These are phyloP conservation scores for Engystomops pustulosus DNA, from an alignment of 2,113 vertebrate species.

Conservation along the genomic window DNA sequence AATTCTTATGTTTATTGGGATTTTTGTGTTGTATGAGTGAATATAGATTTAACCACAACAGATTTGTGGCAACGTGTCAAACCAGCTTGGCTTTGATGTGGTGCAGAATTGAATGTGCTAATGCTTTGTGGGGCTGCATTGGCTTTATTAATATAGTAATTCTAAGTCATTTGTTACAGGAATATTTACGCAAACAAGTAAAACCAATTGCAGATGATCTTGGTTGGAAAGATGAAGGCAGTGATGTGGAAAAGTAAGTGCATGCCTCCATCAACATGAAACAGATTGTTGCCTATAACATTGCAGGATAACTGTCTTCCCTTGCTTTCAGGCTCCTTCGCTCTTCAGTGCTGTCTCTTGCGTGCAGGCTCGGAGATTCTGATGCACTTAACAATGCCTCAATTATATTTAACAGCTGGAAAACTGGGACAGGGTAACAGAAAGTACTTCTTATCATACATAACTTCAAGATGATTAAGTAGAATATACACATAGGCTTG, in stretches of 20 bases:
- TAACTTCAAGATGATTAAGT: neutral
- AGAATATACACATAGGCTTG: too few relatives aligned
- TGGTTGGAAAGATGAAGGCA: constrained; percentile 76
- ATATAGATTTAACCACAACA: too few relatives aligned
- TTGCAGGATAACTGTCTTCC: constrained; percentile 62
- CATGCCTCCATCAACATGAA: neutral
- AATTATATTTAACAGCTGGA: constrained; percentile 78
- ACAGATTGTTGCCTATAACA: neutral
- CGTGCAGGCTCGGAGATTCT: constrained; percentile 81
- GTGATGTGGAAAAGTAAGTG: constrained; percentile 71
- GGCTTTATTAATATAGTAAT: neutral
- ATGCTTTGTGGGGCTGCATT: neutral
- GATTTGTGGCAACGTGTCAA: too few relatives aligned
- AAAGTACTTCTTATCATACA: neutral
- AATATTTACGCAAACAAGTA: constrained; percentile 78
- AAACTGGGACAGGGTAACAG: constrained; percentile 68
- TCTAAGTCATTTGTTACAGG: constrained; percentile 68
- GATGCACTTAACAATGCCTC: constrained; percentile 73
- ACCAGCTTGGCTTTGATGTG: too few relatives aligned
- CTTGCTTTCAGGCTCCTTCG: constrained; percentile 83
- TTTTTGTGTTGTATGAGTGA: too few relatives aligned
- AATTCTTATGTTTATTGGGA: too few relatives aligned
- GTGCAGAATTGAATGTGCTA: too few relatives aligned
- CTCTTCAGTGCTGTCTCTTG: constrained; percentile 79
- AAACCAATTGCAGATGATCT: constrained; percentile 70